phyloP scores from a whole-genome alignment of 2,113 vertebrate species.

The Hippolais icterina region DNA sequence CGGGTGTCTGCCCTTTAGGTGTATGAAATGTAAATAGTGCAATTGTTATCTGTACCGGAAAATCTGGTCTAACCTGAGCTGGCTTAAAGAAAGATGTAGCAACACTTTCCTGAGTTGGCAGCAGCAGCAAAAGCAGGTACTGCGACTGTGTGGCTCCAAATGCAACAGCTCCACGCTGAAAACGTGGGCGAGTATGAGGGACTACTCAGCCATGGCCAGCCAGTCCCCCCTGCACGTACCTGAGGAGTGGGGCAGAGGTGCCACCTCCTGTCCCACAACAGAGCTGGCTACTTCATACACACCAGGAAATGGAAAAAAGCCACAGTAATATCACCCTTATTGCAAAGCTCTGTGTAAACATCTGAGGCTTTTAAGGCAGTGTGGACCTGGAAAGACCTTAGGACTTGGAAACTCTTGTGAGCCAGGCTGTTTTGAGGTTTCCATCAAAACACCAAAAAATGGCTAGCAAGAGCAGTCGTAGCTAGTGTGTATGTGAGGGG shows the following conservation, averaged over 20 bases:
- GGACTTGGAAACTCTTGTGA: not conserved
- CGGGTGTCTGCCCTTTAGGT: not conserved
- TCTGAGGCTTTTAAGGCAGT: not conserved
- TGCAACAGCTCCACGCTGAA: not conserved
- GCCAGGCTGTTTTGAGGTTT: not conserved
- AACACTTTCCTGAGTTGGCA: not conserved
- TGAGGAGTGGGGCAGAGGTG: not conserved
- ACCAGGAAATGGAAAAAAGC: not conserved
- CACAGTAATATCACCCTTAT: not conserved
- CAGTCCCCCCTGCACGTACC: not conserved
- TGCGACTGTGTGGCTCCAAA: fast-evolving
- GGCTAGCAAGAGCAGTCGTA: not conserved
- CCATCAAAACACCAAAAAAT: fast-evolving
- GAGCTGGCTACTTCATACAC: not conserved
- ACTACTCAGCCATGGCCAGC: not conserved
- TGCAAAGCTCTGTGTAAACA: not conserved
- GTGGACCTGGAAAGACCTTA: not conserved
- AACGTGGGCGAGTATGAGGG: not conserved
- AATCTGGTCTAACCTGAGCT: slow-evolving; percentile 38
- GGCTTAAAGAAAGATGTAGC: not conserved
- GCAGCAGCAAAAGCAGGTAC: fast-evolving
- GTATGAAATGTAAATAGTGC: slow-evolving; percentile 29
- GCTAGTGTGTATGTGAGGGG: not conserved
- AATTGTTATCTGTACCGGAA: not conserved
- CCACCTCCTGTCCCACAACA: fast-evolving